Conservation (phyloP, 2,797 vertebrate genomes). For the Sebastes vulpes region DNA sequence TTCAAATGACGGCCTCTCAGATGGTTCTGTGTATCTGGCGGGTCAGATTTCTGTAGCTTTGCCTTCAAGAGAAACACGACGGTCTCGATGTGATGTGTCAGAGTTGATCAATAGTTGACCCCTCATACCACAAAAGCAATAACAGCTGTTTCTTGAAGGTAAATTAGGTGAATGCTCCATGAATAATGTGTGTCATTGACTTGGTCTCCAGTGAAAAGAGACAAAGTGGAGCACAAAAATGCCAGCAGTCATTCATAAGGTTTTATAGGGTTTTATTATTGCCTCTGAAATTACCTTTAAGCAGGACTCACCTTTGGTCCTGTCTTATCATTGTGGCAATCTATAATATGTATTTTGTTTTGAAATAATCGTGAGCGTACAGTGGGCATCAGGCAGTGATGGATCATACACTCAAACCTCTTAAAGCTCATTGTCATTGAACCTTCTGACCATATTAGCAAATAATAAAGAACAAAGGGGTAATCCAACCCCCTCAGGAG, state of each 20-base stretch:
- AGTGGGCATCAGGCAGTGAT: not conserved
- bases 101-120: slow-evolving; percentile 57
- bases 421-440: not conserved
- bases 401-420: not conserved
- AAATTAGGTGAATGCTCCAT: slow-evolving; percentile 59
- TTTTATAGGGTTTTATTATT: slow-evolving; percentile 50
- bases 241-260: slow-evolving; percentile 58
- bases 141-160: slow-evolving; percentile 73
- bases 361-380: not conserved
- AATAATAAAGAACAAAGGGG: slow-evolving; percentile 28
- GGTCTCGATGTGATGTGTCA: slow-evolving; percentile 67
- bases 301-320: slow-evolving; percentile 51
- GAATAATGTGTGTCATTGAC: slow-evolving; percentile 84
- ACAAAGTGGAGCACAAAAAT: slow-evolving; percentile 57
- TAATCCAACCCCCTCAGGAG: slow-evolving; percentile 28
- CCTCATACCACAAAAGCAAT: slow-evolving; percentile 75
- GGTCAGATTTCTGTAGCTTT: slow-evolving; percentile 3
- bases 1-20: not conserved
- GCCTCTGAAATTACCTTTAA: slow-evolving; percentile 65
- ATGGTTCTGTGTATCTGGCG: not conserved
- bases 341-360: slow-evolving; percentile 2
- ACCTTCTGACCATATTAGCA: not conserved
- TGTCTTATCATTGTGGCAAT: slow-evolving; percentile 12
- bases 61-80: slow-evolving; percentile 14
- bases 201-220: slow-evolving; percentile 68